Evolutionary conservation across 1,140 invertebrate species (phyloP).

Genomic region (Venturia canescens): DNA sequence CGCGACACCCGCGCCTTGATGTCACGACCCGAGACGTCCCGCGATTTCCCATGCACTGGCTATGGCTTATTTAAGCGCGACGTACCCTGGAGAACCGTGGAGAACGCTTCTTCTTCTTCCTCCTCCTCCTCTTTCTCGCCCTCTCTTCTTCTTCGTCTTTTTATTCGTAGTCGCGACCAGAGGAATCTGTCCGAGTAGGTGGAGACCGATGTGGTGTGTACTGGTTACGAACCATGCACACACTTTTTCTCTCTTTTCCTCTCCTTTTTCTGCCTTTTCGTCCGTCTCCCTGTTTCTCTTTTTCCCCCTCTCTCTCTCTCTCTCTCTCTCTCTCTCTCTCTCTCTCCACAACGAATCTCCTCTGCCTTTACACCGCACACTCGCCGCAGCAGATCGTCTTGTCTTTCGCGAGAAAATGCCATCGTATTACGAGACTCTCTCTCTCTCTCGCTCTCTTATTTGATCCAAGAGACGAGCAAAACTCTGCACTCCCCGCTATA

Average conservation of each 20-base stretch:
- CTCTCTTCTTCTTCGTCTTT: slow-evolving; percentile 24
- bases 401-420: slow-evolving; percentile 35
- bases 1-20: slow-evolving; percentile 41
- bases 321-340: slow-evolving; percentile 3
- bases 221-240: slow-evolving; percentile 26
- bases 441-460: slow-evolving; percentile 4
- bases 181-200: slow-evolving; percentile 46
- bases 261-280: slow-evolving; percentile 1
- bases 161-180: slow-evolving; percentile 20
- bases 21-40: slow-evolving; percentile 41
- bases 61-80: slow-evolving; percentile 45
- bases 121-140: slow-evolving; percentile 6
- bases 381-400: slow-evolving; percentile 36
- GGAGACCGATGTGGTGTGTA: slow-evolving; percentile 44
- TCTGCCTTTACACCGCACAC: slow-evolving; percentile 23
- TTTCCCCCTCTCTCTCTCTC: background rate
- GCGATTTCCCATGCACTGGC: slow-evolving; percentile 38
- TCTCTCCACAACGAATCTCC: slow-evolving; percentile 25
- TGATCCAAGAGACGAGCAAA: slow-evolving; percentile 55
- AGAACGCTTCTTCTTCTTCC: slow-evolving; percentile 50
- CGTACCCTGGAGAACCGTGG: slow-evolving; percentile 48
- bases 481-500: slow-evolving; percentile 33
- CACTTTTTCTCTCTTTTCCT: slow-evolving; percentile 13
- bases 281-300: slow-evolving; percentile 1
- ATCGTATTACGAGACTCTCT: slow-evolving; percentile 51